Evolutionary conservation across 2,888 invertebrate species (phyloP).

Genomic region (Acrocera orbiculus): DNA sequence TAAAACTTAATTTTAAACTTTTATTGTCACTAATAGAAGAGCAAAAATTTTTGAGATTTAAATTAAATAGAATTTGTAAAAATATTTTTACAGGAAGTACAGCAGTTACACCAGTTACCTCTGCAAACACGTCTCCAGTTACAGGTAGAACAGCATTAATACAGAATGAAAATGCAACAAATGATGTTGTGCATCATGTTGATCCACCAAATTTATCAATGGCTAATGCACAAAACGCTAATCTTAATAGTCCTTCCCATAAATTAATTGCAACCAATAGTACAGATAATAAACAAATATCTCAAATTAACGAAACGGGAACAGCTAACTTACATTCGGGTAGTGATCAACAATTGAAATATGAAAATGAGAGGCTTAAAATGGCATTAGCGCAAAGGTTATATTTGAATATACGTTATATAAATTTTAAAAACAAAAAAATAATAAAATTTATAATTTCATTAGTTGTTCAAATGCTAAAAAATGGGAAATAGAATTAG

Average conservation of each 20-base stretch:
- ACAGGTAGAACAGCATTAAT: slow-evolving; percentile 45
- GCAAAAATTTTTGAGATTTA: too few species aligned
- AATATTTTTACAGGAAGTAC: slow-evolving; percentile 33
- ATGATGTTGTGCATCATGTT: slow-evolving; percentile 33
- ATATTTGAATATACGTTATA: too few species aligned
- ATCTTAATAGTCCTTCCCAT: slow-evolving; percentile 32
- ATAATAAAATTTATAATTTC: neutral
- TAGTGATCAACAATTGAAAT: slow-evolving; percentile 71
- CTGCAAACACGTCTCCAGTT: slow-evolving; percentile 76
- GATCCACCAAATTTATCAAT: slow-evolving; percentile 37
- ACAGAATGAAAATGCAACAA: slow-evolving; percentile 27
- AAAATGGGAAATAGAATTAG: slow-evolving; percentile 95
- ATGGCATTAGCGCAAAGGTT: slow-evolving; percentile 89
- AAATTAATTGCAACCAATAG: slow-evolving; percentile 20
- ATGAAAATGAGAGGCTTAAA: slow-evolving; percentile 92
- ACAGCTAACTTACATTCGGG: slow-evolving; percentile 15
- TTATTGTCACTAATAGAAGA: too few species aligned
- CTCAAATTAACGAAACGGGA: slow-evolving; percentile 24
- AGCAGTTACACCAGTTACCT: slow-evolving; percentile 67
- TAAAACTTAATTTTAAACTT: too few species aligned
- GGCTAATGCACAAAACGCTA: slow-evolving; percentile 37
- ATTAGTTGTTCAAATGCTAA: slow-evolving; percentile 90
- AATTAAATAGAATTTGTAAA: too few species aligned
- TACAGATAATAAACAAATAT: slow-evolving; percentile 15
- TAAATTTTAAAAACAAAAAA: neutral